A percentile compares a stretch with the other conserved stretches of the same genome.
Conservation (phyloP, 2,888 invertebrate species). For the Hemistola chrysoprasaria region DNA sequence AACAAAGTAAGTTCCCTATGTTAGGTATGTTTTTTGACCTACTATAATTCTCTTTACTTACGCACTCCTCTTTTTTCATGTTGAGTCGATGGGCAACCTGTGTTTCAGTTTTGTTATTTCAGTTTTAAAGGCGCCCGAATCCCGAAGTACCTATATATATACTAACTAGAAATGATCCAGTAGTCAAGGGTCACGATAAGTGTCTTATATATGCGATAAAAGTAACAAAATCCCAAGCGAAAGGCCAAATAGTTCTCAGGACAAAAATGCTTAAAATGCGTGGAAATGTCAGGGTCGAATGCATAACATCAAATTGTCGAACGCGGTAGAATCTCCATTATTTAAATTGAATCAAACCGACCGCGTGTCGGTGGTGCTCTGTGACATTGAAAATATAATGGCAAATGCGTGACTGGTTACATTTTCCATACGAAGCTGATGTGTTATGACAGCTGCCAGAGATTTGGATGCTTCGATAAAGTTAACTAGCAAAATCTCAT, state of each 20-base stretch:
- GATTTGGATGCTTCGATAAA: conserved; percentile 9
- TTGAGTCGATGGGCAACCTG: no score
- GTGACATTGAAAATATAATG: conserved; percentile 50
- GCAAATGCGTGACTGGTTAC: conserved; percentile 46
- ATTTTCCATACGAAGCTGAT: conserved; percentile 29
- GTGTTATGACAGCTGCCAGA: conserved; percentile 21
- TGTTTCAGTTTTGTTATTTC: no score
- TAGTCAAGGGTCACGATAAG: no score
- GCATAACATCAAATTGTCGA: conserved; percentile 42
- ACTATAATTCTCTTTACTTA: no score
- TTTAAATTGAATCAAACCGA: conserved; percentile 42
- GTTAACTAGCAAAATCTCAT: conserved; percentile 5
- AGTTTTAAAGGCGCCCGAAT: no score
- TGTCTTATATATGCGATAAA: neutral
- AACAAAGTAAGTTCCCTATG: no score
- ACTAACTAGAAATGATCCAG: no score
- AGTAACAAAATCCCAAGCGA: conserved; percentile 27
- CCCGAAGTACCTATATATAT: no score
- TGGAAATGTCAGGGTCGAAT: conserved; percentile 57
- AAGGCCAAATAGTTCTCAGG: conserved; percentile 59
- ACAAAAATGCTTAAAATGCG: conserved; percentile 43
- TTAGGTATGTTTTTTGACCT: no score
- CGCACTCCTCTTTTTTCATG: no score
- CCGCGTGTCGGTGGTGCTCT: conserved; percentile 34
- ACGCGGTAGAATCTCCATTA: conserved; percentile 37